Conservation (phyloP, 2,113 vertebrate species). For the Prolemur simus region DNA sequence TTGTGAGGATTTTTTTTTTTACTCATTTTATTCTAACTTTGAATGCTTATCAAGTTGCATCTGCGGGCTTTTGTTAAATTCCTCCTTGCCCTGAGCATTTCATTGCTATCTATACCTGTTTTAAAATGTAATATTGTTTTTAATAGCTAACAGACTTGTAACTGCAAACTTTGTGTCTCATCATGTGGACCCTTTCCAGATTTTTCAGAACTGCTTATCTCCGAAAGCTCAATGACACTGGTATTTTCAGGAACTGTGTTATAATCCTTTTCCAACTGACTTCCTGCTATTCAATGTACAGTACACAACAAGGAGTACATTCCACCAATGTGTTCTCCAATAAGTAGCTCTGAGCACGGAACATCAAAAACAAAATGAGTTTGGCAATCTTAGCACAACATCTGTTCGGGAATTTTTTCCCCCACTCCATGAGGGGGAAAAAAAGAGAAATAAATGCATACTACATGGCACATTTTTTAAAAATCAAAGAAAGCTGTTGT, state of each 20-base stretch:
- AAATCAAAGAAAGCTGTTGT: slow-evolving; percentile 9
- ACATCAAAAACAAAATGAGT: slow-evolving; percentile 69
- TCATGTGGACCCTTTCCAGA: background rate
- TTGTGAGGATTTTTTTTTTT: background rate
- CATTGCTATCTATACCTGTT: background rate
- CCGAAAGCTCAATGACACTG: background rate
- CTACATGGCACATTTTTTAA: slow-evolving; percentile 37
- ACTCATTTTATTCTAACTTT: background rate
- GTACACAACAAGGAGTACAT: background rate
- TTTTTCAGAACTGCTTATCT: background rate
- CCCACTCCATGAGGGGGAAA: background rate
- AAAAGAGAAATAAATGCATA: slow-evolving; percentile 30
- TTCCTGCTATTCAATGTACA: slow-evolving; percentile 53
- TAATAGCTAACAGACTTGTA: background rate
- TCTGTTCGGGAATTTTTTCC: slow-evolving; percentile 60
- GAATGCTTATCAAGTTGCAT: background rate
- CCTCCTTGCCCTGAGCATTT: background rate
- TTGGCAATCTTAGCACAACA: slow-evolving; percentile 68
- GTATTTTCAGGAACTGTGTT: background rate
- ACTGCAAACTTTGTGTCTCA: background rate
- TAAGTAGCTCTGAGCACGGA: slow-evolving; percentile 15
- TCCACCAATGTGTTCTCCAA: background rate
- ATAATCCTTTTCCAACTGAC: slow-evolving; percentile 6
- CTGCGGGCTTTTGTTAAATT: background rate
- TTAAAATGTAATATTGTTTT: background rate